Conservation (phyloP, 2,888 invertebrate species). For the Urechis unicinctus region DNA sequence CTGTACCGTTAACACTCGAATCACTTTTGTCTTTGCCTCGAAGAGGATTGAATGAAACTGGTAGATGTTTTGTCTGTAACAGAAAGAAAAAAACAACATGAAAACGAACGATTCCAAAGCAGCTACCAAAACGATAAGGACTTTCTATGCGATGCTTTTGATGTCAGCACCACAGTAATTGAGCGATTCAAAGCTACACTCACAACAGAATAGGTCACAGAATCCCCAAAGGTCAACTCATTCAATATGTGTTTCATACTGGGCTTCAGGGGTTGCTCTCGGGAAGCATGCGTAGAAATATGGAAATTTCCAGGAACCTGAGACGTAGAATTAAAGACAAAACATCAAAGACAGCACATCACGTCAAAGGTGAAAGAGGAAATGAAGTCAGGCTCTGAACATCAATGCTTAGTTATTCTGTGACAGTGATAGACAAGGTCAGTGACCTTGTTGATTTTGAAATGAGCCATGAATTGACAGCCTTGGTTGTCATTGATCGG, state of each 20-base stretch:
- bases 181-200: too few species aligned
- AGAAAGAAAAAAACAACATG: slow-evolving; percentile 5
- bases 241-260: slow-evolving; percentile 57
- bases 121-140: too few species aligned
- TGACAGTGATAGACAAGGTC: too few species aligned
- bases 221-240: slow-evolving; percentile 52
- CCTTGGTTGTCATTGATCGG: slow-evolving; percentile 50
- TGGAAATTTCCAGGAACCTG: slow-evolving; percentile 59
- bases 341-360: too few species aligned
- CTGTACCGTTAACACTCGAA: slow-evolving; percentile 33
- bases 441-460: slow-evolving; percentile 49
- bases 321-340: too few species aligned
- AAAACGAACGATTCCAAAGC: too few species aligned
- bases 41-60: slow-evolving; percentile 56
- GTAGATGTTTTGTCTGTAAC: slow-evolving; percentile 33
- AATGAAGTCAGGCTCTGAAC: too few species aligned
- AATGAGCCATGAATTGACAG: slow-evolving; percentile 54
- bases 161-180: too few species aligned
- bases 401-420: too few species aligned
- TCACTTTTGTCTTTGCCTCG: slow-evolving; percentile 39
- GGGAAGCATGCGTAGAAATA: slow-evolving; percentile 57
- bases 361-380: too few species aligned
- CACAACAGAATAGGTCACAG: too few species aligned
- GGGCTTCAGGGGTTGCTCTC: slow-evolving; percentile 52
- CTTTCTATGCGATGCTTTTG: too few species aligned